Evolutionary conservation across 2,888 invertebrate genomes (phyloP), one percentile per base, ranked within the genome.

Genomic region (Xylocampa areola): DNA sequence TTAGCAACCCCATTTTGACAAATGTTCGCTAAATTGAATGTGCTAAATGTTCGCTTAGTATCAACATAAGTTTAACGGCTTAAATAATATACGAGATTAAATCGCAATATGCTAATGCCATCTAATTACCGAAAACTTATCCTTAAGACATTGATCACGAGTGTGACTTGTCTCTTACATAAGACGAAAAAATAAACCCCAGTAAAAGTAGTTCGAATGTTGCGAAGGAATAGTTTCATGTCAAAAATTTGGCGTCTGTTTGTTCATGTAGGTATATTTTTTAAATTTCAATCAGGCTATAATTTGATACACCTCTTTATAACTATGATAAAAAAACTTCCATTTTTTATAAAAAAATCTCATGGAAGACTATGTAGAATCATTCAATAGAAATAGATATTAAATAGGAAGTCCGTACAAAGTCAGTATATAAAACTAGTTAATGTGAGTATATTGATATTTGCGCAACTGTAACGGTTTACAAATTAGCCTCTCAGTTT

Each of bases 141-240:
- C 86, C 89, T 79, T 86, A 85, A 89, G 87, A 85, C 88, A 91
- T 90, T 89, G 86, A 88, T 91, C 90, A 89, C 88, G 88, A 88
- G 82, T 81, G 79, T 81, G 86, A 84, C 85, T 83, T 79, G 87
- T 85, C 73, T 64, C 64, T 91, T 89, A 81, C 75, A 73, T 85
- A 87, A 88, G 64, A 61, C 57, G 58, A 76, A 84, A 84, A 65
- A 85, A 77, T 80, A 79, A 74, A 73, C 77, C 78, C 73, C 73
- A 76, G 86, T 87, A 88, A 85, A 86, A 83, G 84, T 86, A 80
- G 84, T 81, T 63, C 72, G 75, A 71, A 77, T 62, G 74, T 85
- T 86, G 80, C 84, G 73, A 78, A 76, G 76, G 70, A 68, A 76
- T 64, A 67, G 50, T 59, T 73, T 43, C 55, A 70, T 64, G 62